A percentile compares a stretch with the other conserved stretches of the same genome.
Conservation (phyloP, 2,888 invertebrate species). For the Xanthia icteritia region DNA sequence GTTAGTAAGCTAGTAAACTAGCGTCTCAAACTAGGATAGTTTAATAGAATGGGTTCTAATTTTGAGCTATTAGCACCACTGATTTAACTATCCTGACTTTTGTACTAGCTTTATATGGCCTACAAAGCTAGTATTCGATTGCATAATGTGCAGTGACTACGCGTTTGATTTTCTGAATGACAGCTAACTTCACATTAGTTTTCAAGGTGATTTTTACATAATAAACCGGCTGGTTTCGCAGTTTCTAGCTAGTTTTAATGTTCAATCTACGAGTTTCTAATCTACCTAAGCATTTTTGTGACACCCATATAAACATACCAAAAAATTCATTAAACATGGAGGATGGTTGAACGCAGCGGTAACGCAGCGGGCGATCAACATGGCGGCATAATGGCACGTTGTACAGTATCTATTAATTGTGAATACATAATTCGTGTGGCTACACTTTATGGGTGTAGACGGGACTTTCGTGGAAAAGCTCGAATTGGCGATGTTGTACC, state of each 20-base stretch:
- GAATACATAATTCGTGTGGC: constrained; percentile 58
- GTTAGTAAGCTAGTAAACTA: neutral
- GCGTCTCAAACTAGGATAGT: no score
- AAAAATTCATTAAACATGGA: constrained; percentile 23
- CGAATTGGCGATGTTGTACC: neutral
- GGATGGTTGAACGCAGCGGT: constrained; percentile 43
- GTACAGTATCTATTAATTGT: constrained; percentile 61
- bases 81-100: no score
- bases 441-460: neutral
- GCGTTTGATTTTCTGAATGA: no score
- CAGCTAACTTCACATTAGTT: no score
- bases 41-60: no score
- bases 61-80: no score
- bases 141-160: no score
- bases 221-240: no score
- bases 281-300: neutral
- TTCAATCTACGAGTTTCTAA: neutral
- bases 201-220: no score
- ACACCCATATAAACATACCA: neutral
- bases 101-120: no score
- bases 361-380: constrained; percentile 62
- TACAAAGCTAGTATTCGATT: no score
- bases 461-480: neutral
- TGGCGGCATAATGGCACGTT: constrained; percentile 59
- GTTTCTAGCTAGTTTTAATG: neutral